Evolutionary conservation across 1,140 invertebrate genomes (phyloP), one percentile per base, ranked within the genome.

Genomic region (Drosophila eugracilis): DNA sequence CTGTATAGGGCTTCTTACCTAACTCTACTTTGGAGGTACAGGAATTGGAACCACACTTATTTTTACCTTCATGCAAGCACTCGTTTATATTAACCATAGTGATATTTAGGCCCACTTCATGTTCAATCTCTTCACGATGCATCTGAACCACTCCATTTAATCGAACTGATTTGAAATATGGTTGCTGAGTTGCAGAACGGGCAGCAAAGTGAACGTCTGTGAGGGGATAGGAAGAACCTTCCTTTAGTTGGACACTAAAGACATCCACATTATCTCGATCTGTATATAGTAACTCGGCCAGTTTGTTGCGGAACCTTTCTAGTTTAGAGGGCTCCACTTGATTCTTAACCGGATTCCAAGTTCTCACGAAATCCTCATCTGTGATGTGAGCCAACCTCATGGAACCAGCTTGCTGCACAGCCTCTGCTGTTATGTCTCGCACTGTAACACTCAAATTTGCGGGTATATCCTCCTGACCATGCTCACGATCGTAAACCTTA

Each of bases 11-110:
- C 7, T 93, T 79, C 37, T 92, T 92, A 78, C 93, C 94, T 14
- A 95, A 93, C 52, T 94, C 93, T 10, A 95, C 91, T 10, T 92
- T 91, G 21, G 94, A 95, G 10, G 93, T 93, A 78, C 95, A 96
- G 3, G 94, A 95, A 1, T 93, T 93, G 7, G 93, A 92, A 78
- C 94, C 95, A 9, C 92, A 92, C 28, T 94, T 92, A 5, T 71
- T 75, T 1, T 49, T 55, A 0, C 75, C 83, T 59, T 91, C 89
- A 3, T 93, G 92, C 32, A 95, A 83, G 69, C 95, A 96, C 77
- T 95, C 94, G 78, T 96, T 94, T 49, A 96, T 95, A 26, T 94
- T 94, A 4, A 95, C 94, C 94, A 95, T 95, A 7, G 93, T 93
- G 19, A 96, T 94, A 58, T 94, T 94, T 15, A 95, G 92, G 7